A percentile compares a stretch with the other conserved stretches of the same genome.
These are phyloP conservation scores for Epinotia demarniana DNA, from an alignment of 2,888 invertebrate genomes.

Conservation along the genomic window DNA sequence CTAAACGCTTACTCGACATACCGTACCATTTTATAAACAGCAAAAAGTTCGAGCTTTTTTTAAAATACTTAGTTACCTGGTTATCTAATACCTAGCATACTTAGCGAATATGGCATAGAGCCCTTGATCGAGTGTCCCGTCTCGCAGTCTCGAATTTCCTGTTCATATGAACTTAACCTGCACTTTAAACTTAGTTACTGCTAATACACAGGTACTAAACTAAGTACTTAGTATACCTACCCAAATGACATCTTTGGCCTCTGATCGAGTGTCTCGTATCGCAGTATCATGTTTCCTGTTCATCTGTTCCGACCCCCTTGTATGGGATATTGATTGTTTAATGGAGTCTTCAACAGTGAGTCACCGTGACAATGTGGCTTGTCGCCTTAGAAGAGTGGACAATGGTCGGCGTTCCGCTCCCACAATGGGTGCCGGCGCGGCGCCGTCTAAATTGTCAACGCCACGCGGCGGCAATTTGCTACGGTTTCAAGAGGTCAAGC, in stretches of 20 bases:
- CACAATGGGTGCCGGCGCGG: slow-evolving; percentile 51
- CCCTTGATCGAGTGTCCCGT: not conserved
- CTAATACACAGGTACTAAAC: too few species aligned
- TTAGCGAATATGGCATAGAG: not conserved
- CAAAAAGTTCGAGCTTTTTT: not conserved
- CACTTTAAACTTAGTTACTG: too few species aligned
- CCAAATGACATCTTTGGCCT: too few species aligned
- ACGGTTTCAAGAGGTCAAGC: slow-evolving; percentile 12
- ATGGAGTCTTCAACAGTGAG: slow-evolving; percentile 26
- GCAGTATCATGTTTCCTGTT: not conserved
- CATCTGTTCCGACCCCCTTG: not conserved
- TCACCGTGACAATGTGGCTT: slow-evolving; percentile 11
- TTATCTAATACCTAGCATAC: too few species aligned
- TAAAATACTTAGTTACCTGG: not conserved
- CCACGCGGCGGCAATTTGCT: slow-evolving; percentile 3
- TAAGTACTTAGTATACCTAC: too few species aligned
- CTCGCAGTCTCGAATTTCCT: not conserved
- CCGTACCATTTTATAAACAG: not conserved
- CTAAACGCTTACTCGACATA: not conserved
- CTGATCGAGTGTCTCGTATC: too few species aligned
- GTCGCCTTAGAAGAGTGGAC: slow-evolving; percentile 21
- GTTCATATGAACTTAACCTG: not conserved
- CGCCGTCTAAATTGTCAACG: slow-evolving; percentile 46
- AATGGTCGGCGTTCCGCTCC: slow-evolving; percentile 39
- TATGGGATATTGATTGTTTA: slow-evolving; percentile 9